Conservation (phyloP, 2,888 invertebrate species). For the Eupeodes latifasciatus region DNA sequence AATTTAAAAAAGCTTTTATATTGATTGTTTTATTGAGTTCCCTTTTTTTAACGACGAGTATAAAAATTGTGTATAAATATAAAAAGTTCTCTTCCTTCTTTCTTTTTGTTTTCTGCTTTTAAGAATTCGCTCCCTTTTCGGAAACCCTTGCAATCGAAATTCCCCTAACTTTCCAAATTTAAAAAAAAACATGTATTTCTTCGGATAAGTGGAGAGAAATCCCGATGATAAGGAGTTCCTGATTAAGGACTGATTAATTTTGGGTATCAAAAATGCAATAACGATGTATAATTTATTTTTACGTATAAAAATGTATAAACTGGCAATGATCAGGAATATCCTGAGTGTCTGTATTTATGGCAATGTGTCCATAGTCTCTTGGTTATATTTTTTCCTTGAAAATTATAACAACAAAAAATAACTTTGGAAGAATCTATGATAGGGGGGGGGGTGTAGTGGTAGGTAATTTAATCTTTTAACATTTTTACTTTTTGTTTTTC, state of each 20-base stretch:
- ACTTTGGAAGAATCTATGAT: constrained; percentile 68
- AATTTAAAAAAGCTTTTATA: constrained; percentile 25
- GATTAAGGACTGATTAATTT: constrained; percentile 28
- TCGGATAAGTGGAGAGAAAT: not conserved
- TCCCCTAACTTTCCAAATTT: not conserved
- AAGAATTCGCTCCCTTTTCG: not conserved
- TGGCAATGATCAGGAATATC: constrained; percentile 73
- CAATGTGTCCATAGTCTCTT: constrained; percentile 72
- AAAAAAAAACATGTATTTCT: not conserved
- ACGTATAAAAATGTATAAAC: constrained; percentile 63
- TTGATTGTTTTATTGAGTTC: constrained; percentile 62
- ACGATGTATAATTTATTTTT: constrained; percentile 53
- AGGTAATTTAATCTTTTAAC: constrained; percentile 27
- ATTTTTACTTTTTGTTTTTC: constrained; percentile 12
- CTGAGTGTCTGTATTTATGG: constrained; percentile 71
- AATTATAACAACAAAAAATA: constrained; percentile 44
- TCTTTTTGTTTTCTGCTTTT: constrained; percentile 12
- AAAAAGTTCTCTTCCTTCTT: constrained; percentile 58
- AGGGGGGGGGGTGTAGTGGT: not conserved
- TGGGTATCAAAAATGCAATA: constrained; percentile 66
- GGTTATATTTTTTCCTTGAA: constrained; percentile 47
- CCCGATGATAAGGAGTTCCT: not conserved
- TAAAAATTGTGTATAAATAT: constrained; percentile 74
- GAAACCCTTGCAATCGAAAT: not conserved
- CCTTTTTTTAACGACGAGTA: constrained; percentile 51